Conservation (phyloP, 2,888 invertebrate genomes). For the Xestobium rufovillosum region DNA sequence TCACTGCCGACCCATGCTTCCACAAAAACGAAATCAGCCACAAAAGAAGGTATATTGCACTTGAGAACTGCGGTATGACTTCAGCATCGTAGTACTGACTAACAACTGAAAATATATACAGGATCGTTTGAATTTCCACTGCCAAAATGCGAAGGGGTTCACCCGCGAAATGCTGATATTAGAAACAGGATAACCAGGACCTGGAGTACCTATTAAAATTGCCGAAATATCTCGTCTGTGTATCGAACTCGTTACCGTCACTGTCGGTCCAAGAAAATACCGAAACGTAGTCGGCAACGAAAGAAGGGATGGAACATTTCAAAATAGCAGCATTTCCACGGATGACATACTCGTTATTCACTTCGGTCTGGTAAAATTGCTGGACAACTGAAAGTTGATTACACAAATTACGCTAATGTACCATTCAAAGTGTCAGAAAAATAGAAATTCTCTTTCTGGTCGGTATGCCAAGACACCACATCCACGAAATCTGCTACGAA, state of each 20-base stretch:
- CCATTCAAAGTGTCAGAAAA: conserved; percentile 48
- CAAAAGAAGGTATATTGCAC: conserved; percentile 85
- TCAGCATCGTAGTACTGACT: conserved; percentile 85
- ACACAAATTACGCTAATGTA: conserved; percentile 1
- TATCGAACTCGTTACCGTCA: no score
- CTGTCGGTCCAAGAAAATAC: conserved; percentile 84
- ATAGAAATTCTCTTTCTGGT: conserved; percentile 67
- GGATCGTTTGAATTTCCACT: no score
- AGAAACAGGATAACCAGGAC: no score
- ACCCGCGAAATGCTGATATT: no score
- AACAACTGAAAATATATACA: conserved; percentile 74
- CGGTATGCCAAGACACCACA: conserved; percentile 81
- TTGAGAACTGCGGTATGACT: conserved; percentile 73
- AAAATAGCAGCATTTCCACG: conserved; percentile 85
- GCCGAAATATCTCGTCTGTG: no score
- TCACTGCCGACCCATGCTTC: conserved; percentile 68
- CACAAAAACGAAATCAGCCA: conserved; percentile 85
- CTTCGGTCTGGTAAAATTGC: conserved; percentile 79
- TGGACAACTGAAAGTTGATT: conserved; percentile 60
- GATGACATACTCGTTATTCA: conserved; percentile 88
- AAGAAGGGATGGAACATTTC: conserved; percentile 90
- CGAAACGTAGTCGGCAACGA: conserved; percentile 83
- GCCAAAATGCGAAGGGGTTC: no score
- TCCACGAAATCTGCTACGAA: conserved; percentile 89
- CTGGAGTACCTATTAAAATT: no score